Evolutionary conservation across 2,797 vertebrate genomes (phyloP).

Genomic region (Hippopotamyrus pictus): DNA sequence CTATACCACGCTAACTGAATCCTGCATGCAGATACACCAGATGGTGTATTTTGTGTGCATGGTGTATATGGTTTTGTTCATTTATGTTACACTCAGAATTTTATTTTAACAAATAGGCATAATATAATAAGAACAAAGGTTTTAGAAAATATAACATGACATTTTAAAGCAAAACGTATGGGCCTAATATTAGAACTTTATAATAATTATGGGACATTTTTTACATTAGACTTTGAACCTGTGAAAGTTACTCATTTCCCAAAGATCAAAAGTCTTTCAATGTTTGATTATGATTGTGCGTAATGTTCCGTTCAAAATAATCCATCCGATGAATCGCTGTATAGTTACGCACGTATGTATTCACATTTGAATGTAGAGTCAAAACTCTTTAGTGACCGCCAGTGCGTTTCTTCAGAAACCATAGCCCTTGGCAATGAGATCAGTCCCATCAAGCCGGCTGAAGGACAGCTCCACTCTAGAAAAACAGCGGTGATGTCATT

Average conservation of each 20-base stretch:
- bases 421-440: neutral
- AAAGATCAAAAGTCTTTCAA: neutral
- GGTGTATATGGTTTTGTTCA: neutral
- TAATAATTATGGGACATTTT: neutral
- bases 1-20: neutral
- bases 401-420: neutral
- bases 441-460: neutral
- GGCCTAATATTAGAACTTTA: neutral
- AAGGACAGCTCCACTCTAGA: neutral
- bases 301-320: neutral
- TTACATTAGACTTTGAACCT: neutral
- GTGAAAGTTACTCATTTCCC: neutral
- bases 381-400: neutral
- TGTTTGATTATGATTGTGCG: neutral
- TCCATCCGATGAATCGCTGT: neutral
- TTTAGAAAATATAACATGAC: neutral
- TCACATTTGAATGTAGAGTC: neutral
- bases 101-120: neutral
- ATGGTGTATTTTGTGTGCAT: neutral
- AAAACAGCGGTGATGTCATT: neutral
- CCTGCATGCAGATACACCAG: neutral
- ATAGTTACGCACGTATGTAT: neutral
- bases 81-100: neutral
- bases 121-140: neutral
- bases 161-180: neutral